Evolutionary conservation across 2,888 invertebrate genomes (phyloP), one percentile per base, ranked within the genome.

Genomic region (Glyphotaelius pellucidus): DNA sequence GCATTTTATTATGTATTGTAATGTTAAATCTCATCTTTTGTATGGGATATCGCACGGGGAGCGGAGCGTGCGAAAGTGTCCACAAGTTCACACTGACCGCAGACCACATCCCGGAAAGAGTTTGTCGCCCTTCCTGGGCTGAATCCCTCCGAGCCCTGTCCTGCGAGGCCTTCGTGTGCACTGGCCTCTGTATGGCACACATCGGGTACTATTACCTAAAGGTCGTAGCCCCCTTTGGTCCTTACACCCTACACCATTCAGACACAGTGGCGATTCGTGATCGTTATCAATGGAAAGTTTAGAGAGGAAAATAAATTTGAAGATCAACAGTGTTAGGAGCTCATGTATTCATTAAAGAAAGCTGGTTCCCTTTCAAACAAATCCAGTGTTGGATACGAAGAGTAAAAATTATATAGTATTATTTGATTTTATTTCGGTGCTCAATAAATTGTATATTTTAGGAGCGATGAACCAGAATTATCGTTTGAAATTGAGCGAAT

Each of bases 71-170:
- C 95, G 95, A 95, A 95, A 95, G 95, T 94, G 94, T 12, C 42
- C 42, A 42, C 42, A 42, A 42, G 42, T 92, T 93, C 42, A 67
- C 11, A n/a, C 25, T 67, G 93, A 94, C 95, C 95, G 95, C 94
- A 94, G 94, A 94, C 95, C 95, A 96, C 96, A 96, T 96, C 96
- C 96, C 96, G 96, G 96, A 96, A 95, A 95, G 95, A 89, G 84
- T 90, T 79, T 84, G 52, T 91, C 88, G 84, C 31, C 80, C 52
- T 83, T 83, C 38, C 81, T 30, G 80, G 90, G 42, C 38, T 30
- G n/a, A 9, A 42, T 25, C 86, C 35, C 67, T 47, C 67, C 67
- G 19, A 67, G 25, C 67, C 67, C 67, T 84, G 15, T 87, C 42
- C 30, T 87, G 52, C 25, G 38, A 38, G 35, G 47, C n/a, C 30